These are phyloP conservation scores for Nomada flava DNA, from an alignment of 2,888 invertebrate genomes.

Conservation along the genomic window DNA sequence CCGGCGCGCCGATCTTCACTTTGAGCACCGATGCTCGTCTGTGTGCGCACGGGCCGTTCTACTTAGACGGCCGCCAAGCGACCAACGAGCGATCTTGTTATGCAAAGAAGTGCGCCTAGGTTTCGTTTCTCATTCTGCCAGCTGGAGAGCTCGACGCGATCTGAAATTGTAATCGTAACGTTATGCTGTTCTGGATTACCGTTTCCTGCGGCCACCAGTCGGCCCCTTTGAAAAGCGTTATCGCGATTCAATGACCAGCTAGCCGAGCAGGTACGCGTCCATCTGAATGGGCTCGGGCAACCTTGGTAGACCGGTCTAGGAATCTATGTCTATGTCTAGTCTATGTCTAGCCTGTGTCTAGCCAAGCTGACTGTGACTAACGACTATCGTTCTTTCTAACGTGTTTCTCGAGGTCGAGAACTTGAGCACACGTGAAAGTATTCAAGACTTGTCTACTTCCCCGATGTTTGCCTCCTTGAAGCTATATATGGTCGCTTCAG, in stretches of 20 bases:
- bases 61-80: conserved; percentile 37
- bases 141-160: conserved; percentile 55
- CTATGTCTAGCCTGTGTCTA: conserved; percentile 58
- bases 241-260: conserved; percentile 42
- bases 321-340: conserved; percentile 26
- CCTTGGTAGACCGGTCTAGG: conserved; percentile 58
- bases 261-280: conserved; percentile 24
- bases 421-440: background rate
- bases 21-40: background rate
- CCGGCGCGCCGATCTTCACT: background rate
- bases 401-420: conserved; percentile 42
- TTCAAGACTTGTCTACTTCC: background rate
- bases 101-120: conserved; percentile 60
- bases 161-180: conserved; percentile 60
- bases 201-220: conserved; percentile 31
- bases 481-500: background rate
- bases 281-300: conserved; percentile 34
- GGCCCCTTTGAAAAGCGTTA: conserved; percentile 43
- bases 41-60: conserved; percentile 22
- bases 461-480: background rate
- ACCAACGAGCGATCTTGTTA: conserved; percentile 51
- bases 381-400: conserved; percentile 61
- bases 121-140: conserved; percentile 51
- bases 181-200: conserved; percentile 35
- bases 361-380: conserved; percentile 52